These are phyloP conservation scores for Dasyprocta punctata DNA, from an alignment of 2,113 vertebrate species.

Conservation along the genomic window DNA sequence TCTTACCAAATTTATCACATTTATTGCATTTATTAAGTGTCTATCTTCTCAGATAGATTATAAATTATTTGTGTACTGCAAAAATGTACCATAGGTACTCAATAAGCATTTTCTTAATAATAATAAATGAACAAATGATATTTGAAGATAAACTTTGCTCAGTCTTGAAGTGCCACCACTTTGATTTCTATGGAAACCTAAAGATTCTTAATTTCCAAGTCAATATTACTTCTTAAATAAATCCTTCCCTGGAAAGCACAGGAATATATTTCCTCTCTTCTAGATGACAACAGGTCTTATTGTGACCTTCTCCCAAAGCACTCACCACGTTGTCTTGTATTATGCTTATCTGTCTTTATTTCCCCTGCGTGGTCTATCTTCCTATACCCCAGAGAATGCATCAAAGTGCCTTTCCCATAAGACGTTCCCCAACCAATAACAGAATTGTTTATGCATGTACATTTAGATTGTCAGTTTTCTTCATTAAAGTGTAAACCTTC, in stretches of 20 bases:
- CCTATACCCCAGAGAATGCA: not conserved
- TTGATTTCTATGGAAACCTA: slow-evolving; percentile 43
- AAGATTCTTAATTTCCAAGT: not conserved
- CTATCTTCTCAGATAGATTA: not conserved
- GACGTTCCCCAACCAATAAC: not conserved
- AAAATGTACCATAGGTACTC: not conserved
- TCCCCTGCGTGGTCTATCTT: not conserved
- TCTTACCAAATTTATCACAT: not conserved
- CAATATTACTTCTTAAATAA: not conserved
- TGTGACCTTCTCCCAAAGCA: not conserved
- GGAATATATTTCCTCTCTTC: not conserved
- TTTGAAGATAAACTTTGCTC: not conserved
- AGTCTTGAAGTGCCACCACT: not conserved
- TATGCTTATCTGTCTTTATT: not conserved
- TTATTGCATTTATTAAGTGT: not conserved
- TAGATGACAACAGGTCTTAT: not conserved
- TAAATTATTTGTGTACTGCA: not conserved
- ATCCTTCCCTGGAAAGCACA: not conserved
- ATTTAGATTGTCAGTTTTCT: not conserved
- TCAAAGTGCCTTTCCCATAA: not conserved
- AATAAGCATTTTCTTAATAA: slow-evolving; percentile 17
- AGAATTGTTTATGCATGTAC: not conserved
- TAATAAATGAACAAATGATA: slow-evolving; percentile 12
- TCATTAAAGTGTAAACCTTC: not conserved
- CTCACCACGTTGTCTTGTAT: not conserved